phyloP scores from a whole-genome alignment of 2,888 invertebrate species.

The Habrosyne pyritoides region DNA sequence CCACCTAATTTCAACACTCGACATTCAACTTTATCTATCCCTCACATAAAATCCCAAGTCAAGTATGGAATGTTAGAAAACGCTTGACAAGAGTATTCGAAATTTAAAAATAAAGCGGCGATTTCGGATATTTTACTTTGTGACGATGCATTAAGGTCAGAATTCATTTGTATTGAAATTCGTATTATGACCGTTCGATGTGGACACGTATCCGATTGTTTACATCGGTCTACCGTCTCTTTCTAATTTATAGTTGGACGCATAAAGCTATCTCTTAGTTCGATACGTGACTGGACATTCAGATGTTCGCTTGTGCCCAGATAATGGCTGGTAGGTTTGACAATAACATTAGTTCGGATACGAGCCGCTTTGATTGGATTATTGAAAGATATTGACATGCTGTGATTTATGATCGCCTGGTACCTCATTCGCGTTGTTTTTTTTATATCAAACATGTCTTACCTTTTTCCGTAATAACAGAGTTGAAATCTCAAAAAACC shows the following conservation, averaged over 20 bases:
- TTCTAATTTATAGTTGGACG: slow-evolving; percentile 29
- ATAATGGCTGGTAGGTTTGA: slow-evolving; percentile 74
- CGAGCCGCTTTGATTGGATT: slow-evolving; percentile 75
- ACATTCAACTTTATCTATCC: slow-evolving; percentile 20
- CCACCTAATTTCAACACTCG: slow-evolving; percentile 5
- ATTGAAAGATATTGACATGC: slow-evolving; percentile 74
- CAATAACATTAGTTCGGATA: slow-evolving; percentile 77
- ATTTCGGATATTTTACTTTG: slow-evolving; percentile 26
- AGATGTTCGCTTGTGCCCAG: slow-evolving; percentile 64
- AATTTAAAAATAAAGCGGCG: slow-evolving; percentile 7
- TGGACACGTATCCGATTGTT: slow-evolving; percentile 49
- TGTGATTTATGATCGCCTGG: slow-evolving; percentile 60
- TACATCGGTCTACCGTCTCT: slow-evolving; percentile 53
- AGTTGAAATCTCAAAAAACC: neutral
- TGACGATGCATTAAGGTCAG: slow-evolving; percentile 18
- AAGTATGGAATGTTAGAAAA: neutral
- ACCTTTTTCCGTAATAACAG: neutral
- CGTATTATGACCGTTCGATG: slow-evolving; percentile 32
- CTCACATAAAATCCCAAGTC: neutral
- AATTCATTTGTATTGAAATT: slow-evolving; percentile 26
- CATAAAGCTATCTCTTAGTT: slow-evolving; percentile 32
- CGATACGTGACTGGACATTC: slow-evolving; percentile 75
- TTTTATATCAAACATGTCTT: slow-evolving; percentile 9
- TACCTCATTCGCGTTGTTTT: slow-evolving; percentile 22
- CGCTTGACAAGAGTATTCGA: neutral